Evolutionary conservation across 53 echinoderm and acorn worm genomes (phyloP), one percentile per base, ranked within the genome.

Genomic region (Luidia sarsii): DNA sequence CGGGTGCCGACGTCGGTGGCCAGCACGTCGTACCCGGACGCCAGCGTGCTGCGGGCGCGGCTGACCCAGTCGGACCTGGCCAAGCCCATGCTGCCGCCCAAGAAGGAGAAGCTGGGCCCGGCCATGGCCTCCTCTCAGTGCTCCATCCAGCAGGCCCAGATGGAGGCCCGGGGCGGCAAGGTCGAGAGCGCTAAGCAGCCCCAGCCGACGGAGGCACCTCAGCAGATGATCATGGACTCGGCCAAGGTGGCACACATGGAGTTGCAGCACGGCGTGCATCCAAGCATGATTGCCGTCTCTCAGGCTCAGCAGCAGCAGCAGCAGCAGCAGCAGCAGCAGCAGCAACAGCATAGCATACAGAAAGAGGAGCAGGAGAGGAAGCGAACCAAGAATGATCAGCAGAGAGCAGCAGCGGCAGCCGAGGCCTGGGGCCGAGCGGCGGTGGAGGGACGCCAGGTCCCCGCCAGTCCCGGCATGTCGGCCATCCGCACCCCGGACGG

Each of bases 1-100:
- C 53, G 87, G 15, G 95, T 95, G 30, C 95, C 95, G 41, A 90
- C 90, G 25, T 91, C 94, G 32, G 99, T 93, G 48, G 87, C 94
- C 30, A 81, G 89, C 15, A 81, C 81, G 28, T 68, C 88, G 13
- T 89, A 85, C 32, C 83, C 92, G 5, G 92, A 88, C 85, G 95
- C 92, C 25, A 95, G 95, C 88, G 92, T 95, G 38, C 56, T 95
- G 50, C 80, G 95, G 24, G 90, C 90, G 9, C 72, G 92, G 36
- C 86, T 95, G 28, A 85, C 79, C 21, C 72, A 80, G 61, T 86
- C 87, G 1, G 85, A 90, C 35, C 39, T 51, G 29, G 39, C 77
- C 18, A 94, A 90, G 70, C 69, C 57, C 6, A 87, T 70, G 70
- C 46, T 84, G 54, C 84, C 65, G 28, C 84, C 65, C 13, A 84